Percentiles rank a stretch among this genome's conserved stretches.
Conservation (phyloP, 2,113 vertebrate species). For the Chloropsis hardwickii region DNA sequence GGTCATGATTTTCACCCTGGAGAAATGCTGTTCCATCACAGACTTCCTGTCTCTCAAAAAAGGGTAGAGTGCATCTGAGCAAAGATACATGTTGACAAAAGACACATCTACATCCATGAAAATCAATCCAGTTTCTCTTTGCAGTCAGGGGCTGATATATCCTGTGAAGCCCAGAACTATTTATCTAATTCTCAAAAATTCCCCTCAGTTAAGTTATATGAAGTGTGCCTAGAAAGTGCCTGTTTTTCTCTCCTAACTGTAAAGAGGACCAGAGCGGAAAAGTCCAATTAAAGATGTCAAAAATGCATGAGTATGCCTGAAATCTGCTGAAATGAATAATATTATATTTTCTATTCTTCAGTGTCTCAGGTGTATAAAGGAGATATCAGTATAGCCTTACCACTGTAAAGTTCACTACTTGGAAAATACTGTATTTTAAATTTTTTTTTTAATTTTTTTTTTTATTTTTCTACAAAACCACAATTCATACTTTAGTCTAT, state of each 20-base stretch:
- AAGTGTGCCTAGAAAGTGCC: background rate
- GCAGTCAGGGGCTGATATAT: background rate
- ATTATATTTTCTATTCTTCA: background rate
- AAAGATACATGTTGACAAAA: background rate
- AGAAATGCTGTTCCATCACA: fast-evolving
- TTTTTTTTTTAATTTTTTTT: background rate
- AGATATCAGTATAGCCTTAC: background rate
- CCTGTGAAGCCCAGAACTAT: background rate
- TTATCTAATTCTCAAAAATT: background rate
- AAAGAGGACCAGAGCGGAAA: background rate
- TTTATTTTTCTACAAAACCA: background rate
- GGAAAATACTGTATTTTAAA: background rate
- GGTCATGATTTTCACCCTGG: background rate
- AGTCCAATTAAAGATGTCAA: background rate
- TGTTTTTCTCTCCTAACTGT: background rate
- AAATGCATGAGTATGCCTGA: background rate
- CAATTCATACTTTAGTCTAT: background rate
- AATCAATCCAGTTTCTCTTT: background rate
- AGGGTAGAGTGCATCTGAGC: background rate
- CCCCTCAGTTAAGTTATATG: background rate
- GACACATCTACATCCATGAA: background rate
- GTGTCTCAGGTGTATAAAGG: background rate
- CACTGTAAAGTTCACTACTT: background rate
- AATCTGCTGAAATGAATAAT: background rate
- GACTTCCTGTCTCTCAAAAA: background rate